Evolutionary conservation across 2,888 invertebrate species (phyloP).

Genomic region (Plagiodera versicolora): DNA sequence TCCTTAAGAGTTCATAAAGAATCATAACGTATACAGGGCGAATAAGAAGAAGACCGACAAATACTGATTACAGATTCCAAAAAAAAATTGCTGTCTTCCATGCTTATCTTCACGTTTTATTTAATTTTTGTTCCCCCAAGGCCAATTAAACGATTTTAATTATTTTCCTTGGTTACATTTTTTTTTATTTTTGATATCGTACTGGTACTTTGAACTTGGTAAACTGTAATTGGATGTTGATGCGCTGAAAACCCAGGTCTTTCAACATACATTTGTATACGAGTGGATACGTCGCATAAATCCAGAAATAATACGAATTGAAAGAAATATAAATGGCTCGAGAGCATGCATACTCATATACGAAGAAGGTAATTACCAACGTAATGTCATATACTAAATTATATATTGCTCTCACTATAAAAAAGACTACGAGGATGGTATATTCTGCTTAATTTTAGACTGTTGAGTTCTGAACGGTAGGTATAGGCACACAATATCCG

Average conservation of each 20-base stretch:
- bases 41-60: no score
- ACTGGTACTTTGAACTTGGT: no score
- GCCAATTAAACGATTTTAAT: no score
- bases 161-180: no score
- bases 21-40: no score
- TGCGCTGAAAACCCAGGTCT: background rate
- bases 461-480: constrained; percentile 1
- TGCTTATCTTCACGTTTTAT: no score
- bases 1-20: no score
- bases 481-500: constrained; percentile 16
- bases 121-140: no score
- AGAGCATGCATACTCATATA: background rate
- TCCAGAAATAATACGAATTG: background rate
- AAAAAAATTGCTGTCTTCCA: no score
- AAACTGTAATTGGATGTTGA: background rate
- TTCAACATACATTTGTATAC: background rate
- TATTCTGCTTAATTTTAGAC: constrained; percentile 6
- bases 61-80: no score
- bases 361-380: background rate
- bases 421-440: constrained; percentile 8
- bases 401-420: background rate
- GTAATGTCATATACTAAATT: constrained; percentile 9
- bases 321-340: background rate
- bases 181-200: no score
- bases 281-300: background rate